Evolutionary conservation across 2,888 invertebrate genomes (phyloP), one percentile per base, ranked within the genome.

Genomic region (Leptinotarsa tumamoca): DNA sequence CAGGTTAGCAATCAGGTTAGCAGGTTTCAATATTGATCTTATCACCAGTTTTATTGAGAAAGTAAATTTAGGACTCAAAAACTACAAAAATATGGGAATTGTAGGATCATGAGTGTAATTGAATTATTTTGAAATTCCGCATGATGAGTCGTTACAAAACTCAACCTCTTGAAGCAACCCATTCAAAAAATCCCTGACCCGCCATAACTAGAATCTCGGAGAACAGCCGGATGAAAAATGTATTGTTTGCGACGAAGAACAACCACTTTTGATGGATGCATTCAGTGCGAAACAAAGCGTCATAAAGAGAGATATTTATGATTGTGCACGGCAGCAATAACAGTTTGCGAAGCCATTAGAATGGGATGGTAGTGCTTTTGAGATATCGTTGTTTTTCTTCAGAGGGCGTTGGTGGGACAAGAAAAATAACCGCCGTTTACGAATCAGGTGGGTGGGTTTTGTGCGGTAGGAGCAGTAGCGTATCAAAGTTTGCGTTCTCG

Each of bases 251-350:
- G 10, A 43, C 61, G 10, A 43, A 43, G 68, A 70, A 27, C 71
- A 58, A 74, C 56, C 33, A 63, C 33, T 73, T 58, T 33, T 73
- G 71, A 74, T 67, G 56, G 74, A 71, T 71, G 71, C 66, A 66
- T 70, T 72, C 72, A 67, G 49, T 54, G 70, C 43, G 33, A 61
- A 73, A 76, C 76, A 76, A 76, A 76, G 73, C 73, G 76, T 76
- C 72, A 76, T 76, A 76, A 76, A 70, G 71, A 70, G 58, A 70
- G 67, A 76, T 58, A 76, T 76, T 76, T 76, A 76, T 76, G 61
- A 70, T 61, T 49, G 50, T 70, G 70, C 51, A 70, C 61, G 58
- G 33, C 27, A 70, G 70, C 58, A 70, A 70, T 70, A 70, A 70
- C 43, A 70, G 70, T 70, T 58, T 54, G 56, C 49, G 61, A 70